Evolutionary conservation across 2,113 vertebrate genomes (phyloP), one percentile per base, ranked within the genome.

Genomic region (Tretioscincus oriximinensis): DNA sequence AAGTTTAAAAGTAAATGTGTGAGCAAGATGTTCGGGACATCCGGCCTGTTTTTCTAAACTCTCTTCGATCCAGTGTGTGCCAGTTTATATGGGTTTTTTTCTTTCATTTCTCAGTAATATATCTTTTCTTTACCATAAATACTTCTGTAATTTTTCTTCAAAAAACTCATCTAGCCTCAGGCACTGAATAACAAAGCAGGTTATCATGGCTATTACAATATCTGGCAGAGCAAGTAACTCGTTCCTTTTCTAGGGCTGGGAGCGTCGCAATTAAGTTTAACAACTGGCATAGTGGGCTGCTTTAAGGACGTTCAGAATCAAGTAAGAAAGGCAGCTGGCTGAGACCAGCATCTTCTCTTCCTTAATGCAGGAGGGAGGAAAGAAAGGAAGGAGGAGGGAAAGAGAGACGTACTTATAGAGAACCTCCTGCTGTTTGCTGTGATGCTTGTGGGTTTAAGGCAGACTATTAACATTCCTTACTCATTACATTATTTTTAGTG

Each of bases 391-490:
- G 54, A 29, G 76, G 7, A 54, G 75, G 63, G 60, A 51, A 41
- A 16, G 54, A 63, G 54, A 41, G 21, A 77, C 82, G 9, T 54
- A n/a, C 66, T 66, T 9, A 1, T 71, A 84, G 83, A 64, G 22
- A 14, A 51, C 22, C 45, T 66, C 83, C 73, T 41, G 72, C 72
- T 84, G 83, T 80, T 76, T 80, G 66, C 72, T 76, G 31, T 28
- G 66, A 29, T 80, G 77, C 83, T 80, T 84, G 67, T 76, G 78
- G 83, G 73, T 69, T 84, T 76, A 84, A 80, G 73, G 47, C 77
- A 80, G 77, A 22, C 78, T 80, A 76, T 84, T 80, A 84, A 80
- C 63, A 66, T 65, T 45, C 77, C 77, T 76, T 84, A 84, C 80
- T 84, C 83, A 71, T 24, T n/a, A 73, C 58, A 71, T 70, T 80